Evolutionary conservation across 1,140 invertebrate genomes (phyloP), one percentile per base, ranked within the genome.

Genomic region (Vanessa tameamea): DNA sequence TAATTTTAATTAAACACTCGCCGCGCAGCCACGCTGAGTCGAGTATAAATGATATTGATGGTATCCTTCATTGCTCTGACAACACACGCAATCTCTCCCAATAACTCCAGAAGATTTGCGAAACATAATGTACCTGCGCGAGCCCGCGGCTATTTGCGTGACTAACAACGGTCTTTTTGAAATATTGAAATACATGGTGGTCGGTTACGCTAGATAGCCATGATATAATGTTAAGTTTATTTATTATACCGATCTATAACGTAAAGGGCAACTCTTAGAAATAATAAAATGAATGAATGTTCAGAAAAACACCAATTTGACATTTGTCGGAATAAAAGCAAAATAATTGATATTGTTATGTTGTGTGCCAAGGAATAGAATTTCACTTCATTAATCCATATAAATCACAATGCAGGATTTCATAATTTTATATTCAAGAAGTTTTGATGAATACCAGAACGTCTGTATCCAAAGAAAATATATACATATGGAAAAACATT

Each of bases 71-170:
- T 78, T 81, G 61, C 68, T 64, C 79, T 77, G 77, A 78, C 81
- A 77, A 65, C 71, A 75, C 81, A 84, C 81, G 81, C 79, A 81
- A 82, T 80, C 78, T 80, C 26, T 75, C 70, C 59, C 59, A 81
- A 84, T 84, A 70, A 68, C 72, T 78, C 70, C 73, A 71, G 72
- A 73, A 76, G 78, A 84, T 82, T 72, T 72, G 70, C 70, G 23
- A 61, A 78, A 77, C 73, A 82, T 75, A 76, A 75, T 76, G 69
- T 77, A 74, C 63, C 65, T 63, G 26, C 50, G 31, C 48, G 5
- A 63, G 69, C 69, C 48, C n/a, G 75, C 65, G 68, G 72, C 72
- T 72, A 61, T 57, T 78, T 72, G 72, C 73, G 65, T 75, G 76
- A 72, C 43, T 16, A 70, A 59, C 26, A 47, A 64, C 51, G 43